Evolutionary conservation across 2,113 vertebrate genomes (phyloP), one percentile per base, ranked within the genome.

Genomic region (Neogale vison): DNA sequence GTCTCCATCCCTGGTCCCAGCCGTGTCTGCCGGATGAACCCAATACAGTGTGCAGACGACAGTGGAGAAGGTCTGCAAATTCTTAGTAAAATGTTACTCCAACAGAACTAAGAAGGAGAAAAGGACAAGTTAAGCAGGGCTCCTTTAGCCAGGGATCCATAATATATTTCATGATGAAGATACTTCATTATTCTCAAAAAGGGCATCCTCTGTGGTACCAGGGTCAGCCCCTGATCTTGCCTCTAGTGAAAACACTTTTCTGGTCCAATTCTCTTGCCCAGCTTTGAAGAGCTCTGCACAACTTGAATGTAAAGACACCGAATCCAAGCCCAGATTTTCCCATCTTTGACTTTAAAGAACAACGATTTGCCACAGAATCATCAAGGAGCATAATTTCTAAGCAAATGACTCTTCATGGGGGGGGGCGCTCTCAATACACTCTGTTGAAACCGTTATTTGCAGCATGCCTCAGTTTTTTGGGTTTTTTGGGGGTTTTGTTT

Each of bases 401-500:
- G 57, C 34, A 42, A 95, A 88, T 29, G 15, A 9, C 36, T 93
- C 50, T 82, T 34, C 1, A 3, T 45, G 14, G 69, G 57, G 24
- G 93, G 50, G 50, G 76, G 97, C 81, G n/a, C 59, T 65, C 55
- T 88, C 20, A 26, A 15, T 81, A 79, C 6, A 45, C 42, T 88
- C 96, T 93, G 93, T 80, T 98, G 98, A 97, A 97, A 88, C 97
- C 96, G 97, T 98, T 98, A 98, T 95, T 98, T 98, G 92, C 93
- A 98, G 97, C 82, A 42, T 93, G 97, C 88, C 80, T 88, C 74
- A 76, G 71, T 29, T 95, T 72, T 80, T 71, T 63, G 50, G 50
- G 12, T 47, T 47, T 47, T 42, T 42, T 42, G 42, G 42, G 50
- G 50, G 4, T 52, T 52, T 52, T 15, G 15, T 52, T 52, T 52